A percentile compares a stretch with the other conserved stretches of the same genome.
Conservation (phyloP, 2,888 invertebrate genomes). For the Amblyjoppa fuscipennis region DNA sequence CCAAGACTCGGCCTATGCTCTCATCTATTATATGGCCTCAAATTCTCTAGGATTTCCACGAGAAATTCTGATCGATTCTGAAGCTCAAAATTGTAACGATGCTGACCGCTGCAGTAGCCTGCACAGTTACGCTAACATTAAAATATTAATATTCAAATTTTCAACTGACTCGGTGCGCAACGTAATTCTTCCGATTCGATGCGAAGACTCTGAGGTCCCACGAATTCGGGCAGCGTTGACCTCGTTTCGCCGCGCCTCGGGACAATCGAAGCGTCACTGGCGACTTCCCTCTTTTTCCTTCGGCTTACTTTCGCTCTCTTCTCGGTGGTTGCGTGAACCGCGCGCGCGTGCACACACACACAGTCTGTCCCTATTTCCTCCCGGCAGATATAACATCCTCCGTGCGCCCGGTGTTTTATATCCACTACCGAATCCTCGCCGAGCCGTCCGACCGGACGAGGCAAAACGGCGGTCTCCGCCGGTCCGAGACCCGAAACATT, state of each 20-base stretch:
- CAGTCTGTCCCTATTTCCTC: constrained; percentile 3
- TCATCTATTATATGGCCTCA: no score
- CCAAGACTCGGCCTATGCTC: no score
- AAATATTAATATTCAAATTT: neutral
- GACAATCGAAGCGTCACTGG: constrained; percentile 48
- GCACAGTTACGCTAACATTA: neutral
- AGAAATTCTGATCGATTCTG: no score
- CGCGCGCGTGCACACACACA: neutral
- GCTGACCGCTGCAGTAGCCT: no score
- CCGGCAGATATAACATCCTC: neutral
- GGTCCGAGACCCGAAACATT: constrained; percentile 11
- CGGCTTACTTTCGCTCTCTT: constrained; percentile 59
- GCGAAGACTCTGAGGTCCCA: constrained; percentile 60
- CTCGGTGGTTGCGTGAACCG: constrained; percentile 24
- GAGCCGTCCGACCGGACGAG: constrained; percentile 38
- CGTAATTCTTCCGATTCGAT: neutral
- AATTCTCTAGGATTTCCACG: no score
- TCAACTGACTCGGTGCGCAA: neutral
- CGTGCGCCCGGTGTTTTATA: neutral
- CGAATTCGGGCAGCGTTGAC: constrained; percentile 70
- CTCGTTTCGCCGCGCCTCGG: constrained; percentile 61
- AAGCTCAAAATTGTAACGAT: no score
- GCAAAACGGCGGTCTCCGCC: constrained; percentile 11
- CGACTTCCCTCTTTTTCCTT: constrained; percentile 41
- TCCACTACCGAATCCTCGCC: constrained; percentile 16